Percentiles rank a stretch among this genome's conserved stretches.
Evolutionary conservation across 2,113 vertebrate genomes (phyloP).

Genomic region (Rhea americana): DNA sequence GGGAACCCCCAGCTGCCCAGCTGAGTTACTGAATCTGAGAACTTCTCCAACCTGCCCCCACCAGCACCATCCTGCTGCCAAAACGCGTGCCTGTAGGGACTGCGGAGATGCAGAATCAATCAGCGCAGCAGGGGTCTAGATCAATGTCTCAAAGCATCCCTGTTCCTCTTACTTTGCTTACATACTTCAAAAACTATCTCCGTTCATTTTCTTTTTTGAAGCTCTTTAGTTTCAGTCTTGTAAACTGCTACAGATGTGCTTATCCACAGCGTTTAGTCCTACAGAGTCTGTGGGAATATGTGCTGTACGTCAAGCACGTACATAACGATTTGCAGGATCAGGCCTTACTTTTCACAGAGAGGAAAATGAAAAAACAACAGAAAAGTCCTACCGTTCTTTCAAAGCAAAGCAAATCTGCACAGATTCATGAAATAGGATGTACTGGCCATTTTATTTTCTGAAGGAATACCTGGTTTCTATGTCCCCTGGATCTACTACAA

Average conservation of each 20-base stretch:
- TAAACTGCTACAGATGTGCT: constrained; percentile 21
- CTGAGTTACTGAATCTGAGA: neutral
- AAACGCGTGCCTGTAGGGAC: neutral
- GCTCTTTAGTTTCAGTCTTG: neutral
- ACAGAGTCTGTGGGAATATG: neutral
- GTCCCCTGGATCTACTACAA: neutral
- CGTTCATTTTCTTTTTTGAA: neutral
- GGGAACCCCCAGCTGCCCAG: neutral
- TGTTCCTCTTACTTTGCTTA: neutral
- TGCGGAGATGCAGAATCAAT: neutral
- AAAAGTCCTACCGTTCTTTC: neutral
- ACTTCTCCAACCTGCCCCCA: neutral
- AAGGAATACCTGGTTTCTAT: neutral
- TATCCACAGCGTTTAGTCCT: neutral
- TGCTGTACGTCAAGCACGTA: neutral
- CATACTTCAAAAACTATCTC: constrained; percentile 14
- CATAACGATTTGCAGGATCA: neutral
- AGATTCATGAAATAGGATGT: neutral
- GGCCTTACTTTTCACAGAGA: neutral
- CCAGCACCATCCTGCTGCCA: neutral
- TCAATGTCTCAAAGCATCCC: neutral
- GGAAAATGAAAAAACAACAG: neutral
- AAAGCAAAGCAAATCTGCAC: neutral
- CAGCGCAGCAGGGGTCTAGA: neutral
- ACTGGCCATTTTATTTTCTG: neutral